A percentile compares a stretch with the other conserved stretches of the same genome.
phyloP scores from a whole-genome alignment of 1,140 invertebrate genomes.

The Heliconius eleuchia region DNA sequence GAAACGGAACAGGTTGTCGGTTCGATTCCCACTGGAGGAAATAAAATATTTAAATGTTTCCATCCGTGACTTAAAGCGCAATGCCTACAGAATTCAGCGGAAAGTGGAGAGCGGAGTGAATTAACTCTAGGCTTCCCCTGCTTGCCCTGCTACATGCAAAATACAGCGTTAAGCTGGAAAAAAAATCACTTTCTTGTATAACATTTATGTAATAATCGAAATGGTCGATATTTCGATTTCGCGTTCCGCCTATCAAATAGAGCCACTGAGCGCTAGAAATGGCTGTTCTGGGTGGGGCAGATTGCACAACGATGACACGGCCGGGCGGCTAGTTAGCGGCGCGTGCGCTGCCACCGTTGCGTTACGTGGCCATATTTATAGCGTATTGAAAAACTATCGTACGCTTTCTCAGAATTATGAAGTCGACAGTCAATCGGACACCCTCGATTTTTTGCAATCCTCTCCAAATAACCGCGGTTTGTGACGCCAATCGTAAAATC shows the following conservation, averaged over 20 bases:
- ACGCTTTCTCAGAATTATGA: constrained; percentile 59
- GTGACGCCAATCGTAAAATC: constrained; percentile 38
- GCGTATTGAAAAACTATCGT: constrained; percentile 77
- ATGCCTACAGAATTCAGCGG: no score
- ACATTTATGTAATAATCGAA: not conserved
- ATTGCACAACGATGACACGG: constrained; percentile 75
- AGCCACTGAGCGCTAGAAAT: constrained; percentile 41
- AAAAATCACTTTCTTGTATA: not conserved
- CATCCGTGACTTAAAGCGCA: no score
- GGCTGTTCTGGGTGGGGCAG: constrained; percentile 68
- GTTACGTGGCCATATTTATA: constrained; percentile 76
- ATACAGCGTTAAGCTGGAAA: no score
- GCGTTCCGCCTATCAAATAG: constrained; percentile 27
- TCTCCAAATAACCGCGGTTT: constrained; percentile 35
- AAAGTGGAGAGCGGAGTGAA: no score
- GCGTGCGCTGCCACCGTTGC: constrained; percentile 72
- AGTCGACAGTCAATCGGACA: constrained; percentile 35
- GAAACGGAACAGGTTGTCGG: no score
- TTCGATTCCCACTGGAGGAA: no score
- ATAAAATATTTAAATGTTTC: no score
- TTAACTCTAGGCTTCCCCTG: no score
- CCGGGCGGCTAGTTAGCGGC: constrained; percentile 71
- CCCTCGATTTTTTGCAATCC: constrained; percentile 32
- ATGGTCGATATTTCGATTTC: not conserved
- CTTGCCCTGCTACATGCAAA: no score